These are phyloP conservation scores for Amyelois transitella DNA, from an alignment of 1,140 invertebrate species.

Conservation along the genomic window DNA sequence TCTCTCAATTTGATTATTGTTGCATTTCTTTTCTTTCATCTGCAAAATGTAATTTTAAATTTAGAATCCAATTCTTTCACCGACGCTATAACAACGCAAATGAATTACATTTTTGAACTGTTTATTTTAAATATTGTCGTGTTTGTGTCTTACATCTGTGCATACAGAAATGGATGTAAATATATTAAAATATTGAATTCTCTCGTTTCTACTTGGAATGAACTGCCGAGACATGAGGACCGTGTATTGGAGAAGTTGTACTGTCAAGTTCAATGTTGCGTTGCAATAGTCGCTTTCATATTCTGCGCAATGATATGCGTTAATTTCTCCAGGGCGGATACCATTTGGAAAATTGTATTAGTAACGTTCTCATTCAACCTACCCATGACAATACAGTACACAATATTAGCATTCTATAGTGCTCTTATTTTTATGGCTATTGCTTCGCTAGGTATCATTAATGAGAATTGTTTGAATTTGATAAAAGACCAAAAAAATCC, in stretches of 20 bases:
- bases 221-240: constrained; percentile 10
- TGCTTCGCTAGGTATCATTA: constrained; percentile 32
- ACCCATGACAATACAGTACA: constrained; percentile 46
- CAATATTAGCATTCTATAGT: constrained; percentile 34
- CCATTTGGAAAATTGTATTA: constrained; percentile 38
- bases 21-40: constrained; percentile 31
- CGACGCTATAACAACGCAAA: constrained; percentile 33
- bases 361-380: constrained; percentile 41
- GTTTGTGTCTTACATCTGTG: constrained; percentile 27
- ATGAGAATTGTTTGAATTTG: constrained; percentile 21
- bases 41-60: constrained; percentile 26
- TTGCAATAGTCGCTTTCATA: neutral
- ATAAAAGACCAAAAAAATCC: constrained; percentile 13
- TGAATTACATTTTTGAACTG: constrained; percentile 50
- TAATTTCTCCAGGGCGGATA: constrained; percentile 37
- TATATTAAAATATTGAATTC: constrained; percentile 44
- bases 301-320: neutral
- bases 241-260: neutral
- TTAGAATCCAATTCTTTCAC: constrained; percentile 30
- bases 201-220: constrained; percentile 22
- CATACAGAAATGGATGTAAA: constrained; percentile 31
- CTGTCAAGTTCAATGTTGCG: neutral
- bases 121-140: constrained; percentile 25
- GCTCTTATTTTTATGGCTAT: constrained; percentile 33
- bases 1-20: constrained; percentile 23